A percentile compares a stretch with the other conserved stretches of the same genome.
These are phyloP conservation scores for Coregonus sp. DNA, from an alignment of 2,797 vertebrate genomes.

Conservation along the genomic window DNA sequence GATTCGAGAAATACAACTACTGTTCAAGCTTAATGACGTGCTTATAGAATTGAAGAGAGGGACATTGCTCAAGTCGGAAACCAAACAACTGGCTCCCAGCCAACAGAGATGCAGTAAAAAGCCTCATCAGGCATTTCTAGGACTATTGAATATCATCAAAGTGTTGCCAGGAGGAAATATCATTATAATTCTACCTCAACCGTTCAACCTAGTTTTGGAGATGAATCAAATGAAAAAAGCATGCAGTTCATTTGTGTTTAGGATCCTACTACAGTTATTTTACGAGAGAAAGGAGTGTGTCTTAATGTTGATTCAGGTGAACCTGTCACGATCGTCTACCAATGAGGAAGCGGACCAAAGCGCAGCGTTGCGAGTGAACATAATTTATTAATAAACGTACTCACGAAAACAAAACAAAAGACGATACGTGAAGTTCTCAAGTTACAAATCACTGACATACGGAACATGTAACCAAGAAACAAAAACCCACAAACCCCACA, in stretches of 20 bases:
- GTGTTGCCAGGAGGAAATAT: slow-evolving; percentile 48
- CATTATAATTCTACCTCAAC: slow-evolving; percentile 49
- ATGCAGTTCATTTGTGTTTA: slow-evolving; percentile 45
- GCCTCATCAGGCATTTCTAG: slow-evolving; percentile 47
- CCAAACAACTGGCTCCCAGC: slow-evolving; percentile 36
- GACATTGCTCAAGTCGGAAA: slow-evolving; percentile 19
- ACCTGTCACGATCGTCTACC: too few species aligned
- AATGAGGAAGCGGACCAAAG: too few species aligned
- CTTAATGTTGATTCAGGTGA: slow-evolving; percentile 33
- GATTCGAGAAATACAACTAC: neutral
- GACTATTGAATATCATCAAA: slow-evolving; percentile 51
- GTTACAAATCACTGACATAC: too few species aligned
- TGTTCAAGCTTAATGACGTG: neutral
- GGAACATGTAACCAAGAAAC: too few species aligned
- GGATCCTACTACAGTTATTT: slow-evolving; percentile 28
- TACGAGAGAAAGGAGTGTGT: slow-evolving; percentile 23
- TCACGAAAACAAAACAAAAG: too few species aligned
- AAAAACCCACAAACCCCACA: too few species aligned
- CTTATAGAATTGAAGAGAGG: slow-evolving; percentile 36
- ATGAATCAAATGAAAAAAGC: slow-evolving; percentile 55
- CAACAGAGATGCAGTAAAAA: slow-evolving; percentile 45
- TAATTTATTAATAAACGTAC: too few species aligned
- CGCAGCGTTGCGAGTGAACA: too few species aligned
- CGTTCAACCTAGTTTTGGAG: slow-evolving; percentile 46
- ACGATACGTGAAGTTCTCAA: too few species aligned